Base-by-base conservation (phyloP, 2,113 vertebrate genomes). In the Acanthochromis polyacanthus region DNA sequence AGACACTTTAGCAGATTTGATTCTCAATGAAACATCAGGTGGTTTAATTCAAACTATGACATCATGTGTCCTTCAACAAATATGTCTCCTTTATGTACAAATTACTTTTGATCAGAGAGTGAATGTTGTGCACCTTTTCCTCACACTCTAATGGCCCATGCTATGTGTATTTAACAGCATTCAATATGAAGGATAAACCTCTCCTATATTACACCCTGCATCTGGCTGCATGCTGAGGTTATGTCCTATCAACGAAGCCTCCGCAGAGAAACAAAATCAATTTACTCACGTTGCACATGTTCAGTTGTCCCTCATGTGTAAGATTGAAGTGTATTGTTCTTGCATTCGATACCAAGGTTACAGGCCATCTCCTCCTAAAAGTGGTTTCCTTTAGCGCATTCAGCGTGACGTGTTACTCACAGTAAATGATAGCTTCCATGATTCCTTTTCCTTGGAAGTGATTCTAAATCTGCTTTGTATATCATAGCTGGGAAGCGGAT, bases 221-320 rank as follows among this genome's bases (percentile, higher is more conserved):
- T 69, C 51, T 80, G 57, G 60, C 51, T 80, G 57, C 52, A 85
- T 19, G 3, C 38, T 45, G 61, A 89, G 57, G 61, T 84, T 74
- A 68, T 56, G 67, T 83, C 76, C 61, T 30, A 64, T 53, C 75
- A n/a, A 66, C 32, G 32, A 17, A 71, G 58, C 59, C 59, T 64
- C 63, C 56, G 76, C 69, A 61, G 52, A 16, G 51, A 69, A 76
- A 23, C 55, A 74, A 75, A 86, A 88, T 87, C 61, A 58, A 85
- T 87, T 80, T 75, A 14, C 53, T 63, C 36, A 58, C 1, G 51
- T 52, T 16, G 71, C 45, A 48, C 32, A 20, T 75, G 76, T 75
- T 78, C 62, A 60, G 12, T 63, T 82, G 82, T 81, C 82, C 71
- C 72, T 78, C 72, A 59, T 15, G 30, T 63, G 60, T 52, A 68